phyloP scores from a whole-genome alignment of 2,113 vertebrate species.

The Myocastor coypus region DNA sequence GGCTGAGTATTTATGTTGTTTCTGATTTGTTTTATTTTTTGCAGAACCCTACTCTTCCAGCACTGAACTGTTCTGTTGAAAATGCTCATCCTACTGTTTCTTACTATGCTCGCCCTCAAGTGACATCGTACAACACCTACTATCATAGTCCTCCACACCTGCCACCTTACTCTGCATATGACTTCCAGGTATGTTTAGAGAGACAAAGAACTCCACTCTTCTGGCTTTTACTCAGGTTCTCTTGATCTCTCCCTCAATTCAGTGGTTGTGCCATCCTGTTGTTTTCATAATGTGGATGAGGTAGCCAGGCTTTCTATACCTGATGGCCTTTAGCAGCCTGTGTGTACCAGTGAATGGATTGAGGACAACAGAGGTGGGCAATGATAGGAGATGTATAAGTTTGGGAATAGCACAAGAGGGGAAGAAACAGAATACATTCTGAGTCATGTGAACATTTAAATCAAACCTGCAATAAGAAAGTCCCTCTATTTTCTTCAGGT shows the following conservation, averaged over 20 bases:
- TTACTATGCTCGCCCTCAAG: constrained; percentile 89
- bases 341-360: background rate
- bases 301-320: background rate
- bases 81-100: constrained; percentile 89
- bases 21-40: constrained; percentile 65
- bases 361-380: background rate
- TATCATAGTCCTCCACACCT: constrained; percentile 95
- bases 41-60: constrained; percentile 92
- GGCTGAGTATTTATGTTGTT: background rate
- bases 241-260: constrained; percentile 10
- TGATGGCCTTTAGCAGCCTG: background rate
- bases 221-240: background rate
- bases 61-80: constrained; percentile 93
- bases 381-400: background rate
- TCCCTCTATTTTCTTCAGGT: constrained; percentile 2
- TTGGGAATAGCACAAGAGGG: background rate
- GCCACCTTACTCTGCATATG: constrained; percentile 96
- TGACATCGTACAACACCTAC: constrained; percentile 91
- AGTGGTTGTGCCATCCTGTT: background rate
- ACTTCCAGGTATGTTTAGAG: constrained; percentile 92
- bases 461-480: constrained; percentile 31
- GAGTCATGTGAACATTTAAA: background rate
- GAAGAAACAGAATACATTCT: constrained; percentile 50
- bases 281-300: background rate
- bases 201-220: background rate